Evolutionary conservation across 2,888 invertebrate genomes (phyloP), one percentile per base, ranked within the genome.

Genomic region (Drosophila niveifrons): DNA sequence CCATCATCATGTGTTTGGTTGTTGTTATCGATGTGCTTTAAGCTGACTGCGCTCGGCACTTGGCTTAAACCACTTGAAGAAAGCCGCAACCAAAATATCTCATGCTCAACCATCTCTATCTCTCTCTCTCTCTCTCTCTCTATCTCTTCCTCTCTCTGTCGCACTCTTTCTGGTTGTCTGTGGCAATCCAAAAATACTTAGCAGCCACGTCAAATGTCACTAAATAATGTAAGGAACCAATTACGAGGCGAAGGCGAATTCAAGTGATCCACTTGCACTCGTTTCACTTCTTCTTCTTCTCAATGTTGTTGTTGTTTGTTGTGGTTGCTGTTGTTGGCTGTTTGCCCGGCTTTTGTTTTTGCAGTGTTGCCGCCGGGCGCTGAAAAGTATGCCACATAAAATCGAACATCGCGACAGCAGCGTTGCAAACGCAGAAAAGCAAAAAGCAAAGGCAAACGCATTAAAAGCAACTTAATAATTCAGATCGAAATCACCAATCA

Each of bases 401-500:
- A 77, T 75, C 64, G 73, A 74, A 73, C 47, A 17, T 4, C 28
- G 17, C 34, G 13, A 8, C 36, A n/a, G n/a, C 11, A 17, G 11
- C 18, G 0, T 23, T 29, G 18, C 18, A 13, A 39, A 28, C 23
- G 41, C 18, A 15, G n/a, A 23, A 23, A 23, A 23, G 51, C 47
- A 53, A 66, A 59, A 72, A 67, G 68, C 84, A 69, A 81, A 78
- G 70, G 82, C 83, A 77, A 83, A 83, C 83, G 88, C 88, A 83
- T 83, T 83, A 83, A 83, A 88, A 83, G 83, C 83, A 83, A 83
- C 88, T 83, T 88, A 83, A 83, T 83, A 83, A 83, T 83, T 83
- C 88, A 88, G 83, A 83, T 88, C 88, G 67, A 83, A 83, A 88
- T 83, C 83, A 81, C 88, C 85, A 87, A 85, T 87, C 84, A 87